Base-by-base conservation (phyloP, 1,140 invertebrate genomes). In the Drosophila ogumai region DNA sequence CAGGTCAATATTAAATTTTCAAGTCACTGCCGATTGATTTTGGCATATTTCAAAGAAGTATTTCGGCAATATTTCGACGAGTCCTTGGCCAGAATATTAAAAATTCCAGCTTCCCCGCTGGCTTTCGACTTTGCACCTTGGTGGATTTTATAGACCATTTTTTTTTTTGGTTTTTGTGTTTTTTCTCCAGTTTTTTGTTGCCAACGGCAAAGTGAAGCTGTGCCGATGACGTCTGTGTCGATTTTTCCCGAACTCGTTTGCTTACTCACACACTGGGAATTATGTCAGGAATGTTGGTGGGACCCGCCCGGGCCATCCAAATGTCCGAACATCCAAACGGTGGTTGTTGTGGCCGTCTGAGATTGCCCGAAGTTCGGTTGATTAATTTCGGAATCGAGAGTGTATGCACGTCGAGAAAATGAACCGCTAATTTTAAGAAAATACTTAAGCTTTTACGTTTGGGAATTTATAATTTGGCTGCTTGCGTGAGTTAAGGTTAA, bases 241-340 rank as follows among this genome's bases (percentile, higher is more conserved):
- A 88, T 88, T 79, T 79, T 90, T 79, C 44, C 72, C 85, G 78
- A 90, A 90, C 86, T 84, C 74, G 85, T 90, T 90, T 90, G 85
- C 85, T 90, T 90, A 90, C 74, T 90, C 86, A 90, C 85, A 90
- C 64, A 81, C 19, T 55, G 78, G 59, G 75, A 90, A 90, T 90
- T 90, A 90, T 90, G 85, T 85, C 85, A 90, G 85, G 85, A 90
- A 90, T 90, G 85, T 81, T 85, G 81, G 86, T 59, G 68, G 65
- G 67, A 75, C 67, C 52, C 59, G 58, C 19, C 13, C 32, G 47
- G 44, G 32, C 47, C 36, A 63, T 63, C 58, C 46, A 61, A 61
- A 36, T 36, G 52, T 55, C 52, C 50, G 8, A 47, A 10, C 43
- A 34, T 28, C 46, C 38, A 43, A 43, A 25, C 64, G 44, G 56